Base-by-base conservation (phyloP, 2,888 invertebrate species). In the Zygogramma bicolorata region DNA sequence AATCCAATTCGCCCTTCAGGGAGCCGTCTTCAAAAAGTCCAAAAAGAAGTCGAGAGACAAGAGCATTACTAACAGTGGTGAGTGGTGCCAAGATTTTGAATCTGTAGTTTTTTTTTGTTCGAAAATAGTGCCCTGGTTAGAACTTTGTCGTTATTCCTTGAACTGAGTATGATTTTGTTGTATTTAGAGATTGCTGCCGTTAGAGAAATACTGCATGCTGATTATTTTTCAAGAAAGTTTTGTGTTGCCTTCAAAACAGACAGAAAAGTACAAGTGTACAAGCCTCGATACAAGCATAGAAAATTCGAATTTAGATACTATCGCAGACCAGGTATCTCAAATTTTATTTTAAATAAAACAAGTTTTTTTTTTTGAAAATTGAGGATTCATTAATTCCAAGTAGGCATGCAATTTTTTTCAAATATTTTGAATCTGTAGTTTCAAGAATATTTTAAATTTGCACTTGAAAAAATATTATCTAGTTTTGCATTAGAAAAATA, bases 1-100 rank as follows among this genome's bases (percentile, higher is more conserved):
- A 58, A 84, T 90, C 59, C 89, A 90, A 75, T 89, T 87, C 65
- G 90, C 90, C 25, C 86, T 90, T 40, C 87, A 89, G 83, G 88
- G 89, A 71, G 89, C 88, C 73, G 88, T 88, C 68, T 88, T 88
- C 77, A 88, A 88, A 86, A 89, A 86, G 77, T 84, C 78, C 18
- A 83, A 84, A 70, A 83, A 75, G 70, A 79, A 84, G 69, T 80
- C 82, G 31, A 82, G 82, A 73, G 82, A 81, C 57, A 81, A 83
- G 68, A 84, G 81, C 72, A 79, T 77, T 70, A 73, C 80, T 72
- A 80, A 77, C 38, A 81, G 81, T 80, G 81, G 81, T 81, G 70
- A 77, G 81, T 77, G 67, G 25, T 13, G 25, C n/a, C 34, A 34
- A 34, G n/a, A n/a, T n/a, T n/a, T n/a, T n/a, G n/a, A n/a, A n/a